Evolutionary conservation across 2,797 vertebrate genomes (phyloP).

Genomic region (Micrastur ruficollis): DNA sequence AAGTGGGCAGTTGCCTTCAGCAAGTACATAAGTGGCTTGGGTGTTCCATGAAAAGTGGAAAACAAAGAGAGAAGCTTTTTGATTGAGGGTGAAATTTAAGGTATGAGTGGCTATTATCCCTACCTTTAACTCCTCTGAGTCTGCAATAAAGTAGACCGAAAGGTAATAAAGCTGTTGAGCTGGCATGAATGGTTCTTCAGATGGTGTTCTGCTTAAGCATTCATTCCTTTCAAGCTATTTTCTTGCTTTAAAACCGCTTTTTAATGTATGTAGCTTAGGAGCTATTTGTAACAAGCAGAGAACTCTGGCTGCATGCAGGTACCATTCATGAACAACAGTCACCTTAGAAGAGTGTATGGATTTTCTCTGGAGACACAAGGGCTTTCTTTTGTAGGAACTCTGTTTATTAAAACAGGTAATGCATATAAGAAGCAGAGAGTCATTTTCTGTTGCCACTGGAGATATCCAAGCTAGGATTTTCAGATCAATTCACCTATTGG

Average conservation of each 20-base stretch:
- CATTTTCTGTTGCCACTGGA: not conserved
- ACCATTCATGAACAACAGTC: not conserved
- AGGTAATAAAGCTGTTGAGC: not conserved
- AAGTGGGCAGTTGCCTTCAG: slow-evolving; percentile 2
- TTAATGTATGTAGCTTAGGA: not conserved
- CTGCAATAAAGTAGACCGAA: not conserved
- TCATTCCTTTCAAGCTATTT: not conserved
- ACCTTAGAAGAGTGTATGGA: not conserved
- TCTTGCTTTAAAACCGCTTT: not conserved
- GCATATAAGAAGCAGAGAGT: not conserved
- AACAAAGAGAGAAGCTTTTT: not conserved
- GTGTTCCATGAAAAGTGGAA: not conserved
- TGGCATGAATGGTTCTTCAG: not conserved
- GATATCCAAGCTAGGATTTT: not conserved
- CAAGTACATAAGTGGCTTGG: not conserved
- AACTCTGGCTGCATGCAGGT: not conserved
- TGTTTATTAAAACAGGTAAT: not conserved
- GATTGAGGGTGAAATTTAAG: not conserved
- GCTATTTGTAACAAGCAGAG: not conserved
- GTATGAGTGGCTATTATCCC: not conserved
- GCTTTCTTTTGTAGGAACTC: not conserved
- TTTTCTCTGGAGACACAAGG: not conserved
- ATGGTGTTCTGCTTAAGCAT: not conserved
- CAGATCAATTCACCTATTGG: not conserved
- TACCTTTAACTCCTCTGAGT: not conserved